Evolutionary conservation across 2,888 invertebrate genomes (phyloP), one percentile per base, ranked within the genome.

Genomic region (Julus scanicus): DNA sequence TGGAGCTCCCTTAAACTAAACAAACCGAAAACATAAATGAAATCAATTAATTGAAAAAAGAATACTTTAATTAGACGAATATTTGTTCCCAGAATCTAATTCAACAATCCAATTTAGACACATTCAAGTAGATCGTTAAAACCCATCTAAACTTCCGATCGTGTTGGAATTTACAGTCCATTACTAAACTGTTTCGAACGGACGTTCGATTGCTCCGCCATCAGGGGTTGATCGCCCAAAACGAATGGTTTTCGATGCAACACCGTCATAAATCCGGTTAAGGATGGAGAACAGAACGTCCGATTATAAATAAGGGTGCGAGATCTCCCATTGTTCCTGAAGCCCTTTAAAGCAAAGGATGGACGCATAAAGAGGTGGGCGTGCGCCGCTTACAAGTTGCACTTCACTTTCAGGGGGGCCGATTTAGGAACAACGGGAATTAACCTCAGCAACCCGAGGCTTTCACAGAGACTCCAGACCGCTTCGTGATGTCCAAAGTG

Each of bases 361-460:
- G 71, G 29, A 2, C 29, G 71, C 71, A 20, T 9, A 20, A n/a
- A 29, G 71, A 20, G 71, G 71, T 71, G 8, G 71, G 2, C 5
- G n/a, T 71, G 29, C 8, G 29, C 29, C n/a, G 71, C 5, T 71
- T 71, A 71, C n/a, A 71, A 29, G 29, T 71, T 71, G 8, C 9
- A 71, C 29, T 71, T 71, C 71, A n/a, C n/a, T 71, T 71, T 9
- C 4, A 71, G 29, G 9, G 71, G 71, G n/a, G n/a, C 29, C 29
- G 71, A 44, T 44, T 71, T n/a, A 71, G 29, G 71, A 71, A 71
- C 71, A 71, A 71, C 8, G 71, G 71, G 29, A 71, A 89, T 92
- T 98, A 98, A 94, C 98, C 98, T 95, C 98, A 98, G 94, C 98
- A 98, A 88, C 97, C 96, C 84, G 97, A 96, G 86, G 97, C 97